phyloP scores from a whole-genome alignment of 2,888 invertebrate genomes.

The Melanostoma mellinum region DNA sequence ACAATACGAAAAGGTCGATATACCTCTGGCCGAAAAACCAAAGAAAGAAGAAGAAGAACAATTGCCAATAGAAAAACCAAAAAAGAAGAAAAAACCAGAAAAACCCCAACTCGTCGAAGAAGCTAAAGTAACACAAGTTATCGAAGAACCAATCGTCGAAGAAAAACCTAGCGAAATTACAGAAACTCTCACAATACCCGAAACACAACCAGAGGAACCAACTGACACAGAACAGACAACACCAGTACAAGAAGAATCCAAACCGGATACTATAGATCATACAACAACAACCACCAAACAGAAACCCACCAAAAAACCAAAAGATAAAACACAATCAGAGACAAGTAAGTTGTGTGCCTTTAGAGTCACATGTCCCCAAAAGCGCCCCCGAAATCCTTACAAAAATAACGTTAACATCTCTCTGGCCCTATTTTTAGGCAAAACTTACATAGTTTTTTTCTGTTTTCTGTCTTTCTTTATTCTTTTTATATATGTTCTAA shows the following conservation, averaged over 20 bases:
- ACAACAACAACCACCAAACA: slow-evolving; percentile 77
- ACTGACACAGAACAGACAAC: slow-evolving; percentile 82
- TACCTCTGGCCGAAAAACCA: slow-evolving; percentile 77
- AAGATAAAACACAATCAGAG: slow-evolving; percentile 80
- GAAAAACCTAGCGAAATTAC: slow-evolving; percentile 74
- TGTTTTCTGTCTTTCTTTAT: slow-evolving; percentile 24
- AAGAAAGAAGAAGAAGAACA: slow-evolving; percentile 64
- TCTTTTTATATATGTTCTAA: slow-evolving; percentile 43
- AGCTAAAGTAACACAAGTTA: slow-evolving; percentile 63
- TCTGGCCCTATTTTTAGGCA: slow-evolving; percentile 50
- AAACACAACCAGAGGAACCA: slow-evolving; percentile 77
- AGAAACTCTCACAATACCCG: slow-evolving; percentile 75
- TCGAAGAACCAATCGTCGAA: slow-evolving; percentile 73
- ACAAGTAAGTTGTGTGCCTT: slow-evolving; percentile 81
- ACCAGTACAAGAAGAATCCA: slow-evolving; percentile 79
- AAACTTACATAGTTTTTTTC: slow-evolving; percentile 49
- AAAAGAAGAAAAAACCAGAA: slow-evolving; percentile 69
- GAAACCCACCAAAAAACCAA: slow-evolving; percentile 81
- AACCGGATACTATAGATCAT: slow-evolving; percentile 78
- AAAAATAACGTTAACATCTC: slow-evolving; percentile 65
- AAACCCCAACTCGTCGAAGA: slow-evolving; percentile 74
- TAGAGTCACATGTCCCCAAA: slow-evolving; percentile 41
- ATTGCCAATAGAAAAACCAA: slow-evolving; percentile 75
- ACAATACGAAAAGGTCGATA: slow-evolving; percentile 80
- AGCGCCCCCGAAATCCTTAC: slow-evolving; percentile 47